phyloP scores from a whole-genome alignment of 2,888 invertebrate species.

The Oegoconia quadripuncta region DNA sequence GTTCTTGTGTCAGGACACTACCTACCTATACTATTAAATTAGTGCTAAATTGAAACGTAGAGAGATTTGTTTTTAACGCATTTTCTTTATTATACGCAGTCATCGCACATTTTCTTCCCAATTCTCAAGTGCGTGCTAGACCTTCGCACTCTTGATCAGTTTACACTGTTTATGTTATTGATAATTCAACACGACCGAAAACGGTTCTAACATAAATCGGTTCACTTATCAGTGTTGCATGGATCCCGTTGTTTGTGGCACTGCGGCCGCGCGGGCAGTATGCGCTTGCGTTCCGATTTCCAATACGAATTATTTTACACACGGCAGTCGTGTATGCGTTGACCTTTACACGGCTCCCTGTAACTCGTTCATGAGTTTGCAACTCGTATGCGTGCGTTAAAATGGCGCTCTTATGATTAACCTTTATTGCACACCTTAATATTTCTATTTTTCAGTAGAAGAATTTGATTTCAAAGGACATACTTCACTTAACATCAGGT shows the following conservation, averaged over 20 bases:
- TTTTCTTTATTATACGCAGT: too few species aligned
- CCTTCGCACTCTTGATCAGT: constrained; percentile 23
- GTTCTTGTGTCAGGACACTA: too few species aligned
- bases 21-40: too few species aligned
- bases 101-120: too few species aligned
- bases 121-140: constrained; percentile 4
- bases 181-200: constrained; percentile 40
- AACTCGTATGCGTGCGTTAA: constrained; percentile 24
- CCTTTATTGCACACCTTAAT: background rate
- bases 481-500: too few species aligned
- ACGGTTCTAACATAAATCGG: constrained; percentile 37
- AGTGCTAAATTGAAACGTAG: too few species aligned
- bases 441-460: background rate
- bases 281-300: constrained; percentile 27
- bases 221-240: constrained; percentile 33
- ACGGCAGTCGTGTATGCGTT: constrained; percentile 46
- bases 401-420: constrained; percentile 28
- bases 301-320: constrained; percentile 52
- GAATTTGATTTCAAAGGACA: too few species aligned
- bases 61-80: too few species aligned
- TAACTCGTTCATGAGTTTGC: constrained; percentile 36
- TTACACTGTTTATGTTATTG: constrained; percentile 41
- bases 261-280: constrained; percentile 13
- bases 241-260: constrained; percentile 35
- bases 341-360: constrained; percentile 50